A percentile compares a stretch with the other conserved stretches of the same genome.
Evolutionary conservation across 2,113 vertebrate genomes (phyloP).

Genomic region (Mellivora capensis): DNA sequence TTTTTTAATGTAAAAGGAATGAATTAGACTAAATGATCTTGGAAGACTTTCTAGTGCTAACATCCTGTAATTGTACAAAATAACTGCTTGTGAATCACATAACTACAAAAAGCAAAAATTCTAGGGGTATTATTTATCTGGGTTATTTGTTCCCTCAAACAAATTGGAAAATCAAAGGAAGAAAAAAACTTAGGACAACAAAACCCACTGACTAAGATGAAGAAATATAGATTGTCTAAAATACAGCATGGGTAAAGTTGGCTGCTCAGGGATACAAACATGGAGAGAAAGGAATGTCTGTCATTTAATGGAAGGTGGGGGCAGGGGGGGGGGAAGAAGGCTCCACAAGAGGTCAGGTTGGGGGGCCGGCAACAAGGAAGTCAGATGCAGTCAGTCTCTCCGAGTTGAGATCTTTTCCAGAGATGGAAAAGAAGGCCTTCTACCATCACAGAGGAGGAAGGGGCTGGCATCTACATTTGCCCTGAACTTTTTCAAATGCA

Average conservation of each 20-base stretch:
- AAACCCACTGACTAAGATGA: background rate
- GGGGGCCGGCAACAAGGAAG: background rate
- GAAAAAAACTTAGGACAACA: background rate
- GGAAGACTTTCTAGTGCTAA: background rate
- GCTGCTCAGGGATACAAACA: background rate
- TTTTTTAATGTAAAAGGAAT: background rate
- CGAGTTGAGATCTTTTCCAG: background rate
- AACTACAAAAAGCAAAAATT: background rate
- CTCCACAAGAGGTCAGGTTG: background rate
- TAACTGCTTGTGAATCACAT: background rate
- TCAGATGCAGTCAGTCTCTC: background rate
- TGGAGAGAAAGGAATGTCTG: background rate
- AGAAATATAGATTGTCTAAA: background rate
- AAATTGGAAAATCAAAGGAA: conserved; percentile 1
- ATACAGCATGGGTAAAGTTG: background rate
- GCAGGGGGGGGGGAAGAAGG: background rate
- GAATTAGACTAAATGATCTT: background rate
- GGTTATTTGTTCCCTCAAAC: background rate
- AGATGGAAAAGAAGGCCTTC: background rate
- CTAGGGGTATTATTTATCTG: background rate
- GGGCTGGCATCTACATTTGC: no score
- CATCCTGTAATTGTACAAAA: background rate
- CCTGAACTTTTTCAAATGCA: background rate
- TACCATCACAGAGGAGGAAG: background rate
- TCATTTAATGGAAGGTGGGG: background rate